Conservation (phyloP, 23 tunicate species). For the Clavelina lepadiformis region DNA sequence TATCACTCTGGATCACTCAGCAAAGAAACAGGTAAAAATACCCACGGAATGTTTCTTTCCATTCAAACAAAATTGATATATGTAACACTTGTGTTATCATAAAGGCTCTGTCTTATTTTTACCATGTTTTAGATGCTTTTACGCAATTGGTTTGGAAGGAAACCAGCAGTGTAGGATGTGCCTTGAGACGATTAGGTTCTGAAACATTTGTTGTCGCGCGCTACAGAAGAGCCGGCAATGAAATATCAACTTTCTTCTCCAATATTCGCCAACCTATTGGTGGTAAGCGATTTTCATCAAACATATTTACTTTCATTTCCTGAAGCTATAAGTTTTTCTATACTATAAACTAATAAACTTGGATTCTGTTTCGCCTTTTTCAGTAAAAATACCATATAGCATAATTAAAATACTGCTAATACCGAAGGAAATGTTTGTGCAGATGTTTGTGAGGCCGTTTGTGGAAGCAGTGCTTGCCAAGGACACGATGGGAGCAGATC, state of each 20-base stretch:
- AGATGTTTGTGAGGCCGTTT: slow-evolving; percentile 11
- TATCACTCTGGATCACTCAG: background rate
- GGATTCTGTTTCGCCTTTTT: too few species aligned
- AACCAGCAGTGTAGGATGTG: slow-evolving; percentile 4
- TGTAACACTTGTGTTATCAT: background rate
- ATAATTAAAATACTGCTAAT: too few species aligned
- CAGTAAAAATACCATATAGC: too few species aligned
- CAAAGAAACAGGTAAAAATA: slow-evolving; percentile 13
- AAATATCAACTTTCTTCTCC: background rate
- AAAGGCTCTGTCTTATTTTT: background rate
- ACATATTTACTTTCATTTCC: too few species aligned
- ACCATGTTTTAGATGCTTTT: too few species aligned
- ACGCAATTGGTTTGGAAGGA: slow-evolving; percentile 21
- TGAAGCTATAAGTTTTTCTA: too few species aligned
- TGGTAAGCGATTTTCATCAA: too few species aligned
- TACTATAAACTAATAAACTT: too few species aligned
- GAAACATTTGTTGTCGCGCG: background rate
- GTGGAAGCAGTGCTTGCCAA: slow-evolving; percentile 5
- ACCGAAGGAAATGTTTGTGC: background rate
- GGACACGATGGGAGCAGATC: background rate
- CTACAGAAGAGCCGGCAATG: slow-evolving; percentile 1
- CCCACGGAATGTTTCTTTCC: too few species aligned
- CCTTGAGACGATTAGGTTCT: too few species aligned
- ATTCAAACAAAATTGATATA: too few species aligned
- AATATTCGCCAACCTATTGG: slow-evolving; percentile 11